Percentiles rank a stretch among this genome's conserved stretches.
Conservation (phyloP, 1,140 invertebrate species). For the Panagrolaimus sp. region DNA sequence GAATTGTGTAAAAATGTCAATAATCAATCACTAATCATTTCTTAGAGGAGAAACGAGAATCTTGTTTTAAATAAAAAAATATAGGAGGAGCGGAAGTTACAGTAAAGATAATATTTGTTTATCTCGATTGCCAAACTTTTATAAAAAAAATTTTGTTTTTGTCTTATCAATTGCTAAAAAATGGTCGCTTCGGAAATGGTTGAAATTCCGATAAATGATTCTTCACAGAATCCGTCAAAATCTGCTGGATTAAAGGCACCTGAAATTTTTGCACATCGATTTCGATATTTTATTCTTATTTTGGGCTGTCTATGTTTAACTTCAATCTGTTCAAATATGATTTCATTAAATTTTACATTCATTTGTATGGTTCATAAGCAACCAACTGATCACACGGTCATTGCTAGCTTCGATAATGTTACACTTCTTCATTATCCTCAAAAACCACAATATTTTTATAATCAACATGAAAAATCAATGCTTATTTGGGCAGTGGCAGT, state of each 20-base stretch:
- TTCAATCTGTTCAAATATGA: conserved; percentile 40
- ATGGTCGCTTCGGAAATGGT: no score
- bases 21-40: no score
- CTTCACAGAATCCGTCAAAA: no score
- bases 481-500: conserved; percentile 24
- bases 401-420: background rate
- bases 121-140: no score
- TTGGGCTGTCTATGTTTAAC: conserved; percentile 23
- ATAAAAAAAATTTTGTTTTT: no score
- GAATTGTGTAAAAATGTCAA: no score
- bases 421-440: background rate
- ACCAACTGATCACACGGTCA: background rate
- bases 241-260: background rate
- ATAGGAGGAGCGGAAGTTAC: no score
- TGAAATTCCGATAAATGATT: no score
- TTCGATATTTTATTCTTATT: conserved; percentile 11
- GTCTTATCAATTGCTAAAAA: no score
- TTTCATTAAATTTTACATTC: conserved; percentile 36
- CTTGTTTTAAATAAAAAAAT: no score
- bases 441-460: background rate
- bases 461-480: conserved; percentile 12
- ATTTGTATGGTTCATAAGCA: conserved; percentile 17
- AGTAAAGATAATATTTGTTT: no score
- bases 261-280: background rate
- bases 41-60: no score